These are phyloP conservation scores for Hydroisotoma schaefferi DNA, from an alignment of 2,888 invertebrate species.

Conservation along the genomic window DNA sequence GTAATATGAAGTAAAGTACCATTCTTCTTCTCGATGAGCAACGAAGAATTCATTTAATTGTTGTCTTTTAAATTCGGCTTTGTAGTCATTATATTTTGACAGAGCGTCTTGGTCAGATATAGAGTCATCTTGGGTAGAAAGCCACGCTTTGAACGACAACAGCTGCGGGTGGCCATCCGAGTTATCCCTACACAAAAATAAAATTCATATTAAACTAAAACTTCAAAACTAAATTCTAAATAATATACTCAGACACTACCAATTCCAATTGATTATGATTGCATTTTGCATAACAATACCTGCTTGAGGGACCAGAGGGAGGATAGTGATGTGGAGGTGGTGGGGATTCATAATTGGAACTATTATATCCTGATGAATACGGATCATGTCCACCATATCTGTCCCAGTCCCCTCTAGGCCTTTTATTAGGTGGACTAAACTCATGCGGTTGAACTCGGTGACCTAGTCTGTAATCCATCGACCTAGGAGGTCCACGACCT, in stretches of 20 bases:
- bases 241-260: not conserved
- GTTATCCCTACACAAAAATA: conserved; percentile 36
- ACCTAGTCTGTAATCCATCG: conserved; percentile 47
- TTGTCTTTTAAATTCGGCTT: conserved; percentile 90
- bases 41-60: conserved; percentile 98
- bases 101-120: conserved; percentile 97
- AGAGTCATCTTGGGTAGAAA: conserved; percentile 93
- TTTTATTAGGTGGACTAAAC: conserved; percentile 48
- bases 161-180: conserved; percentile 69
- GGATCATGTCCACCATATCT: conserved; percentile 43
- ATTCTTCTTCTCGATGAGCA: conserved; percentile 99
- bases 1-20: conserved; percentile 64
- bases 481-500: conserved; percentile 37
- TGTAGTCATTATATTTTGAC: conserved; percentile 96
- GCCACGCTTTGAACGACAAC: conserved; percentile 95
- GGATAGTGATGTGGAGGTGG: conserved; percentile 25
- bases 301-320: conserved; percentile 56
- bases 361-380: conserved; percentile 39
- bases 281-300: conserved; percentile 52
- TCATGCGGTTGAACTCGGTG: conserved; percentile 42
- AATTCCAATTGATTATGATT: not conserved
- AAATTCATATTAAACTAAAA: conserved; percentile 1
- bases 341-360: conserved; percentile 34
- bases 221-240: not conserved
- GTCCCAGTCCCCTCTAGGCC: conserved; percentile 47